A percentile compares a stretch with the other conserved stretches of the same genome.
Evolutionary conservation across 2,113 vertebrate genomes (phyloP).

Genomic region (Mobula birostris): DNA sequence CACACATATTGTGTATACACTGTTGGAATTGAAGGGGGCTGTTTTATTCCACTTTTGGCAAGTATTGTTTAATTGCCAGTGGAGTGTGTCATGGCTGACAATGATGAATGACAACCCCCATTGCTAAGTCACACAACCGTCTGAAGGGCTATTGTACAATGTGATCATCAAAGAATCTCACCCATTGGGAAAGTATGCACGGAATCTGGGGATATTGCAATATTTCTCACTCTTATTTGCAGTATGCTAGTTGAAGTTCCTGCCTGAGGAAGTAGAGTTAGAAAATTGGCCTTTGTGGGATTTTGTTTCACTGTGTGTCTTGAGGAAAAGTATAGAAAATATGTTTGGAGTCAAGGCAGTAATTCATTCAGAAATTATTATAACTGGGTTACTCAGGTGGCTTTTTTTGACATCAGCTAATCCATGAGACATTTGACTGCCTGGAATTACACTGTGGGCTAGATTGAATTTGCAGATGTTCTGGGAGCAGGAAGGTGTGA

Average conservation of each 20-base stretch:
- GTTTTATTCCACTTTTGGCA: neutral
- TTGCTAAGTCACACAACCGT: neutral
- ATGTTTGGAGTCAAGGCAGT: neutral
- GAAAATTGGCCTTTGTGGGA: too few relatives aligned
- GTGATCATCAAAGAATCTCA: neutral
- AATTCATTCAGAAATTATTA: neutral
- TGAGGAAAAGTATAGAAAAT: neutral
- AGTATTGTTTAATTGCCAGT: slow-evolving; percentile 11
- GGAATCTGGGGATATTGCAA: neutral
- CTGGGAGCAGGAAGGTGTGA: too few relatives aligned
- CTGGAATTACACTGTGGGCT: neutral
- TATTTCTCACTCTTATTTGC: neutral
- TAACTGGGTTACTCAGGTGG: neutral
- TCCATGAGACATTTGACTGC: neutral
- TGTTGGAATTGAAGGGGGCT: neutral
- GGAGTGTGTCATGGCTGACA: neutral
- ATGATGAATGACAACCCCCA: neutral
- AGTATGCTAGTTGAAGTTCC: neutral
- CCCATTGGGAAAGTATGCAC: neutral
- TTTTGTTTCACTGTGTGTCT: neutral
- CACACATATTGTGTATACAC: neutral
- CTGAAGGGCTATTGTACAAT: neutral
- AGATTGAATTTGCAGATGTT: too few relatives aligned
- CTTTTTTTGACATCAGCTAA: neutral
- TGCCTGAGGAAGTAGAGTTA: neutral